Base-by-base conservation (phyloP, 2,888 invertebrate species). In the Arctia plantaginis region DNA sequence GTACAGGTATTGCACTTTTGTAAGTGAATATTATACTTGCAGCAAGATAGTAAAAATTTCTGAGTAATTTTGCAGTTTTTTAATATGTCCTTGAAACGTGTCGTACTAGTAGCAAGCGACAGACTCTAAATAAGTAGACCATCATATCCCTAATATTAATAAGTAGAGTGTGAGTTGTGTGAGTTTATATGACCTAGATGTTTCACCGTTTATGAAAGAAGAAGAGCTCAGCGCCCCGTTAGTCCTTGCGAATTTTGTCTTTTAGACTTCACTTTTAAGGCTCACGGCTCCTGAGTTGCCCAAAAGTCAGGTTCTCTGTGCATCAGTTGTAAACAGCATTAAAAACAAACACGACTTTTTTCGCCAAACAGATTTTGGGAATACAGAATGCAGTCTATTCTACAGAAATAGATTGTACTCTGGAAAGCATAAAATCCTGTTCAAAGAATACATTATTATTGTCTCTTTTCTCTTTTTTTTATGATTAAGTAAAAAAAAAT, bases 61-160 rank as follows among this genome's bases (percentile, higher is more conserved):
- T n/a, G 62, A 76, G 71, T 69, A 72, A 72, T 79, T 85, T 80
- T 69, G 80, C 13, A 59, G 12, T 55, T 77, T 73, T 79, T 81
- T 69, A 76, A 76, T 71, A 75, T 80, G 74, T 77, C 77, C 85
- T 83, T 66, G 81, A 79, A 69, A 77, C 80, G 83, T 80, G 68
- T 30, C 47, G 30, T 33, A 23, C 6, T 7, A 1, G 44, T 44
- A 69, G 33, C 15, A n/a, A 55, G 10, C 12, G 8, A 23, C n/a
- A n/a, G 12, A 55, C 10, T 23, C 23, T 23, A 12, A 0, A n/a
- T 8, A 20, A 51, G 51, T 62, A 62, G 30, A 30, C 15, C 4
- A 27, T 30, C 2, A 62, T 8, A 62, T 59, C 59, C 6, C 27
- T n/a, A n/a, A n/a, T n/a, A 41, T 12, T 12, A n/a, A n/a, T 55